These are phyloP conservation scores for Drosophila nannoptera DNA, from an alignment of 1,140 invertebrate genomes.

Conservation along the genomic window DNA sequence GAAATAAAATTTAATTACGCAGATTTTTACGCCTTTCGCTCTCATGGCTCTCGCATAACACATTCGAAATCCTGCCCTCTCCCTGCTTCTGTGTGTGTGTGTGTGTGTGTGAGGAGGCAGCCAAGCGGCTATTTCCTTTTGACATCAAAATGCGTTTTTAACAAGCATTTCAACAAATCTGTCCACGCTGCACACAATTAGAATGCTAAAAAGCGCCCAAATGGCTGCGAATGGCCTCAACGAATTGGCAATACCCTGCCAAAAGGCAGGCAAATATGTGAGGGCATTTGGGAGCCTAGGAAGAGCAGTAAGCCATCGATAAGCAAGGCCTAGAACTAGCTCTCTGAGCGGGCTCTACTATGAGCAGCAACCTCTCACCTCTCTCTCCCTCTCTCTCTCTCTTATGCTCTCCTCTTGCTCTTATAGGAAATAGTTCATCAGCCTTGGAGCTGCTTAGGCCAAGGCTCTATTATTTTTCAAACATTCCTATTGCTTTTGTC, in stretches of 20 bases:
- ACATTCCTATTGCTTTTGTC: too few relatives aligned
- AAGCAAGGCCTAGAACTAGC: too few relatives aligned
- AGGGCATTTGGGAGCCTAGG: too few relatives aligned
- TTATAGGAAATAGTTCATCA: too few relatives aligned
- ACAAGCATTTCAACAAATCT: constrained; percentile 77
- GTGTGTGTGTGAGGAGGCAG: constrained; percentile 9
- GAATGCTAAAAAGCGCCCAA: constrained; percentile 63
- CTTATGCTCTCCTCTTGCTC: too few relatives aligned
- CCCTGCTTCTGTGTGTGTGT: not conserved
- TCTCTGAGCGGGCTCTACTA: too few relatives aligned
- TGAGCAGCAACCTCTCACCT: too few relatives aligned
- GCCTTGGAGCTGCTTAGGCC: too few relatives aligned
- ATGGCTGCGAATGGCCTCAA: constrained; percentile 3
- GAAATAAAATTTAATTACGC: constrained; percentile 77
- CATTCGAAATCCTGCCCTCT: constrained; percentile 38
- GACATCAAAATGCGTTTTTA: constrained; percentile 74
- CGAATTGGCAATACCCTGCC: constrained; percentile 30
- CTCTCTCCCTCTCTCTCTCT: too few relatives aligned
- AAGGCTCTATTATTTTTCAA: not conserved
- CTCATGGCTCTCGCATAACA: constrained; percentile 71
- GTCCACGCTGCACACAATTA: constrained; percentile 67
- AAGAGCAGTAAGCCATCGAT: too few relatives aligned
- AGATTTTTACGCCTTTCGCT: constrained; percentile 73
- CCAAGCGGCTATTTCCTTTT: constrained; percentile 66
- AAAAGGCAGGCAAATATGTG: not conserved